phyloP scores from a whole-genome alignment of 2,888 invertebrate genomes.

The Phyto melanocephala region DNA sequence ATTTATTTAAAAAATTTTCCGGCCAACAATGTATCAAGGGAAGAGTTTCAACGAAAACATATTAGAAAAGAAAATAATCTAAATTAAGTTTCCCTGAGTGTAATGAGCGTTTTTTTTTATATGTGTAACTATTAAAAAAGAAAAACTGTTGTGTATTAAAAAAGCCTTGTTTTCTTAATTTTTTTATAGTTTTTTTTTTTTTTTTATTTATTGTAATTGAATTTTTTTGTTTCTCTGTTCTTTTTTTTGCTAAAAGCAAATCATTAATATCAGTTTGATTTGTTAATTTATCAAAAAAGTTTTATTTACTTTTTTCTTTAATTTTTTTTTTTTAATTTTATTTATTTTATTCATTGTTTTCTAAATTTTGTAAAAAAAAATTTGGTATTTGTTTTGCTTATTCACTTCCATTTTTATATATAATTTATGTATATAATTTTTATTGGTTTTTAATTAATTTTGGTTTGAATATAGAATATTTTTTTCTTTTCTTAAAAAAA shows the following conservation, averaged over 20 bases:
- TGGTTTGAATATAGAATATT: conserved; percentile 47
- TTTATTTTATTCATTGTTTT: conserved; percentile 67
- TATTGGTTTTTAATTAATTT: conserved; percentile 44
- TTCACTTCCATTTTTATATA: conserved; percentile 53
- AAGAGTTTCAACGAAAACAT: too few relatives aligned
- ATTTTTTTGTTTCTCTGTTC: conserved; percentile 6
- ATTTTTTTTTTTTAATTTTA: conserved; percentile 2
- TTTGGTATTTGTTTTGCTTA: conserved; percentile 52
- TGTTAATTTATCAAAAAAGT: conserved; percentile 48
- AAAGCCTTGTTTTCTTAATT: conserved; percentile 33
- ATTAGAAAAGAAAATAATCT: not conserved
- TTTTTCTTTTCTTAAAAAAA: conserved; percentile 25
- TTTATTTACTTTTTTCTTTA: conserved; percentile 13
- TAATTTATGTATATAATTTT: conserved; percentile 52
- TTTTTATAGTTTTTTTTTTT: conserved; percentile 9
- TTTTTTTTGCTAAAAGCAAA: conserved; percentile 56
- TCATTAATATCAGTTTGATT: conserved; percentile 55
- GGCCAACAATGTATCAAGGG: too few relatives aligned
- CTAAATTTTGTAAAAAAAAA: conserved; percentile 63
- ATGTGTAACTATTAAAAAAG: conserved; percentile 13
- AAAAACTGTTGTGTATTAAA: conserved; percentile 35
- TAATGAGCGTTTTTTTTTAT: not conserved
- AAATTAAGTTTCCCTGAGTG: conserved; percentile 29
- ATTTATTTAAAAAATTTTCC: too few relatives aligned
- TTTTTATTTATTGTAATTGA: conserved; percentile 38